Evolutionary conservation across 2,797 vertebrate genomes (phyloP), one percentile per base, ranked within the genome.

Genomic region (Xiphophorus birchmanni): DNA sequence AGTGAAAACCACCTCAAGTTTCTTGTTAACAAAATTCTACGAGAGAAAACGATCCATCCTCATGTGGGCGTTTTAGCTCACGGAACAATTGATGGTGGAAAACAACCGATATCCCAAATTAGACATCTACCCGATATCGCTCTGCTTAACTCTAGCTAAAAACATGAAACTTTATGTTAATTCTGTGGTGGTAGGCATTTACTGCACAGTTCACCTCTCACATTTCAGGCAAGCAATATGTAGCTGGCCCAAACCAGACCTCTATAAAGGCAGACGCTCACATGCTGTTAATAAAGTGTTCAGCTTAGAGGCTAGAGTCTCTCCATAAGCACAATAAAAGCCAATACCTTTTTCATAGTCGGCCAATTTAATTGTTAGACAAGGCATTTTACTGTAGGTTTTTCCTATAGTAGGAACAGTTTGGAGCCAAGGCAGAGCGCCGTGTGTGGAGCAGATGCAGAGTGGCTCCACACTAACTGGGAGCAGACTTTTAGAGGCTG

Each of bases 371-470:
- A 92, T 92, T 95, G 94, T 95, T 93, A 94, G 93, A 93, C 90
- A 85, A 79, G 77, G 77, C 52, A 79, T 94, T 94, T 94, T 89
- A 91, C 81, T 1, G 88, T 81, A 42, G 78, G 92, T 45, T 45
- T 80, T 89, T 85, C 44, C 90, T 88, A 86, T 78, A 91, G 88
- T 89, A 82, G 90, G 89, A 89, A 69, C 78, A 42, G 67, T 83
- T 86, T 82, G 84, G 87, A 91, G 88, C 83, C 80, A 82, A 81
- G 76, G 81, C 84, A 21, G 73, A 74, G 82, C 89, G 84, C 75
- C 83, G 93, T 92, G 91, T 95, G 95, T 69, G 79, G 67, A 95
- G 90, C 95, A 96, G 94, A 96, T 96, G 95, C 92, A 94, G 87
- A 87, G 82, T 81, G 91, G 87, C 93, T 95, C 91, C 93, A 91